These are phyloP conservation scores for Eolophus roseicapilla DNA, from an alignment of 2,113 vertebrate genomes.

Conservation along the genomic window DNA sequence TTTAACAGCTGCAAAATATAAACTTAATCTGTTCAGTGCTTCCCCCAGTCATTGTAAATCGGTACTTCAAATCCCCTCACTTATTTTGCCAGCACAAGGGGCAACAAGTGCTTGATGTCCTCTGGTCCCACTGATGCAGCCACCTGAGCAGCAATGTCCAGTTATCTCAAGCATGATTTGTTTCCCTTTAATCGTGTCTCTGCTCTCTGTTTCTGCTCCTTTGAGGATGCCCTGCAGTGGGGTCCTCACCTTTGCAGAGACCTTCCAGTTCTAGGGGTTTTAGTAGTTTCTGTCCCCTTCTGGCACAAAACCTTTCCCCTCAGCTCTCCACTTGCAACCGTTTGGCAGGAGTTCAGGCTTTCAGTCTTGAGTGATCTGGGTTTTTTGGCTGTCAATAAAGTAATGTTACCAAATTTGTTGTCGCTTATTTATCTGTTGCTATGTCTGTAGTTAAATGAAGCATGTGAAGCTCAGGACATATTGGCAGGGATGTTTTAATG, in stretches of 20 bases:
- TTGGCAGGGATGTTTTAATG: constrained; percentile 38
- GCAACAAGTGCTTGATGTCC: background rate
- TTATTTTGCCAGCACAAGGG: accelerated
- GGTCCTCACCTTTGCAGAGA: background rate
- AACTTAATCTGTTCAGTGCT: background rate
- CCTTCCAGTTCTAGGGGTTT: background rate
- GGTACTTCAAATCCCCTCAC: background rate
- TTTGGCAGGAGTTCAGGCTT: constrained; percentile 30
- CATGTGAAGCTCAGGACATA: constrained; percentile 12
- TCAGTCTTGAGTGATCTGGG: background rate
- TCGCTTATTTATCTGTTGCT: constrained; percentile 60
- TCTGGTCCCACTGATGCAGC: background rate
- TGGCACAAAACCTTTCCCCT: background rate
- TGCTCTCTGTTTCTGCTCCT: background rate
- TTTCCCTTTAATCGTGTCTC: background rate
- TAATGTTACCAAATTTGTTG: constrained; percentile 45
- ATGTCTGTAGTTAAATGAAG: constrained; percentile 43
- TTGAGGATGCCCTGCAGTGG: background rate
- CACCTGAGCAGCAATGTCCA: accelerated
- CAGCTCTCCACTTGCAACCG: background rate
- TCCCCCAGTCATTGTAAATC: background rate
- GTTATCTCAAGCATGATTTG: background rate
- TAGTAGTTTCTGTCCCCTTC: background rate
- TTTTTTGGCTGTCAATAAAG: constrained; percentile 35
- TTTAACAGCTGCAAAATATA: constrained; percentile 29